Percentiles rank a stretch among this genome's conserved stretches.
These are phyloP conservation scores for Alca torda DNA, from an alignment of 2,797 vertebrate genomes.

Conservation along the genomic window DNA sequence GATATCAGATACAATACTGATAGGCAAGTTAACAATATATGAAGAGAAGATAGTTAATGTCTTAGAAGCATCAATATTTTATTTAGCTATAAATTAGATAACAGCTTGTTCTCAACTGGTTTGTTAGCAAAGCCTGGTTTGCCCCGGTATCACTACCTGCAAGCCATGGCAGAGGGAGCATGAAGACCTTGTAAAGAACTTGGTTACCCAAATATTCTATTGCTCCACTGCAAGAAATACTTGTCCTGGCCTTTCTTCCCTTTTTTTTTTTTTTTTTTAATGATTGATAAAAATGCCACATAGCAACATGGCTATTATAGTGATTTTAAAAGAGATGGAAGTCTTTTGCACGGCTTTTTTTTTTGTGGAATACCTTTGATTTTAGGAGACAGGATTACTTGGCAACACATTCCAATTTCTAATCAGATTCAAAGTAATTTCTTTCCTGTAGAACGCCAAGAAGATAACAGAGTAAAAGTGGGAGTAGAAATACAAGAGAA, in stretches of 20 bases:
- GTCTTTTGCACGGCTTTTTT: not conserved
- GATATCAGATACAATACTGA: not conserved
- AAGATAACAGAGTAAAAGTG: not conserved
- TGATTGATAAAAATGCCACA: not conserved
- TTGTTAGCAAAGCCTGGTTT: not conserved
- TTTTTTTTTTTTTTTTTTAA: not conserved
- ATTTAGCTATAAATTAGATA: conserved; percentile 38
- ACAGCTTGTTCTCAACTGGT: not conserved
- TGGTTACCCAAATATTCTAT: not conserved
- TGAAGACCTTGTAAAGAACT: not conserved
- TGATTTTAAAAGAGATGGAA: not conserved
- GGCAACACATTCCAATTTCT: not conserved
- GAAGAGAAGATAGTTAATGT: not conserved
- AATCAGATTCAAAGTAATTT: not conserved
- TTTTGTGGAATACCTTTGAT: not conserved
- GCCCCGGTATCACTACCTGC: not conserved
- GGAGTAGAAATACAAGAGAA: not conserved
- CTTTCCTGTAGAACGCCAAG: not conserved
- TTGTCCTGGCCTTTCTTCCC: too few relatives aligned
- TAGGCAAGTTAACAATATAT: not conserved
- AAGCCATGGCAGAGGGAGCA: not conserved
- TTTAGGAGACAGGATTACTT: not conserved
- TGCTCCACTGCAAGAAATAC: not conserved
- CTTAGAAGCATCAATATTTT: conserved; percentile 23
- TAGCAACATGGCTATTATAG: not conserved